phyloP scores from a whole-genome alignment of 2,113 vertebrate genomes.

The Peromyscus leucopus region DNA sequence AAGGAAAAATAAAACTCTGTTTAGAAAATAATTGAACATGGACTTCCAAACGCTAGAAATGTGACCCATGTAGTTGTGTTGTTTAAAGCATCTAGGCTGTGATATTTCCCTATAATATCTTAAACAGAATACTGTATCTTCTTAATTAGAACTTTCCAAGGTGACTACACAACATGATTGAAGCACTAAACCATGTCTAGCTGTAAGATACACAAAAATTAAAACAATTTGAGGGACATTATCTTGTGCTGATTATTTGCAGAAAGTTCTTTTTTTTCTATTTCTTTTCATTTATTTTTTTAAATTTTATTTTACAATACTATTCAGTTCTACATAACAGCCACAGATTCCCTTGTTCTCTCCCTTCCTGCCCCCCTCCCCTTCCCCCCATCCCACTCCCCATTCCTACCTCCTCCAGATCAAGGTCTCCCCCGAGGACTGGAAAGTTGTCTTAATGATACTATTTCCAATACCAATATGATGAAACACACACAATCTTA shows the following conservation, averaged over 20 bases:
- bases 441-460: neutral
- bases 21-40: neutral
- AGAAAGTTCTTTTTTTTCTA: neutral
- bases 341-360: no score
- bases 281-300: no score
- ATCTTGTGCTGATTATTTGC: neutral
- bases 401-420: no score
- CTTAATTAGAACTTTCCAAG: neutral
- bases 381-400: no score
- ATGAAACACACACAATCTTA: neutral
- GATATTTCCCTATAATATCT: neutral
- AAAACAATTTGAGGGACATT: neutral
- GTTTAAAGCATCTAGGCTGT: neutral
- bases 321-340: no score
- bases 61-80: neutral
- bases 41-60: neutral
- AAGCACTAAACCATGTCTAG: neutral
- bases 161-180: neutral
- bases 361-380: no score
- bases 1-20: neutral
- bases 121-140: neutral
- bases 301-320: no score
- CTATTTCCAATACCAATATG: neutral
- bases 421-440: no score
- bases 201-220: neutral